Percentiles rank a stretch among this genome's conserved stretches.
phyloP scores from a whole-genome alignment of 2,113 vertebrate species.

The Progne subis region DNA sequence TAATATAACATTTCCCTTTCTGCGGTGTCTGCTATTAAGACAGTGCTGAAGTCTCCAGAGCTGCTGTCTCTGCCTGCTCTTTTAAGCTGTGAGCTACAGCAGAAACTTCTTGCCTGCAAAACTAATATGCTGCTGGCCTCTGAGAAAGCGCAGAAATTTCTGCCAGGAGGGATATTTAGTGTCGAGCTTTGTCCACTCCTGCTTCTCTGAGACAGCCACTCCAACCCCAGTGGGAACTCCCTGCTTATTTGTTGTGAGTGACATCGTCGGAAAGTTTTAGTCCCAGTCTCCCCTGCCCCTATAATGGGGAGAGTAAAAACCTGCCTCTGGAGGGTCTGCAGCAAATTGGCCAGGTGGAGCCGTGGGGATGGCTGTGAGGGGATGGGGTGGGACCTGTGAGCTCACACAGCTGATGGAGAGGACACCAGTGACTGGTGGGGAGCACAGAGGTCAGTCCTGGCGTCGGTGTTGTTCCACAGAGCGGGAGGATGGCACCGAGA shows the following conservation, averaged over 20 bases:
- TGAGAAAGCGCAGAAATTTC: neutral
- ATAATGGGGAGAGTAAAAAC: neutral
- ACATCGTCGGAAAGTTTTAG: neutral
- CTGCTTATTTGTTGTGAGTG: neutral
- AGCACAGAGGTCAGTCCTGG: neutral
- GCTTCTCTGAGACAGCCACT: neutral
- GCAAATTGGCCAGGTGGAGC: neutral
- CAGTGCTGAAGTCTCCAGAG: slow-evolving; percentile 9
- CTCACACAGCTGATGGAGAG: neutral
- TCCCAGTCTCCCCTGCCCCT: neutral
- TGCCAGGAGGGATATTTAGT: neutral
- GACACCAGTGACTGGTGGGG: neutral
- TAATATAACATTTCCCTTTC: slow-evolving; percentile 65
- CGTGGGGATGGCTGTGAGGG: neutral
- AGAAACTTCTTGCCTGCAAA: neutral
- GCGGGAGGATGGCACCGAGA: neutral
- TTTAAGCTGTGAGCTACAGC: slow-evolving; percentile 2
- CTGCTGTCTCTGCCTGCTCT: slow-evolving; percentile 1
- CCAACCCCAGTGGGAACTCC: neutral
- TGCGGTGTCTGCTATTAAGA: slow-evolving; percentile 18
- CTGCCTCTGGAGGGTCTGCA: neutral
- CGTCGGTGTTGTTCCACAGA: fast-evolving
- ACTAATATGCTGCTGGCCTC: neutral
- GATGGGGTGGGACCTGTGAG: neutral
- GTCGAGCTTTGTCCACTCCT: neutral